A percentile compares a stretch with the other conserved stretches of the same genome.
Evolutionary conservation across 2,113 vertebrate species (phyloP).

Genomic region (Atlantisia rogersi): DNA sequence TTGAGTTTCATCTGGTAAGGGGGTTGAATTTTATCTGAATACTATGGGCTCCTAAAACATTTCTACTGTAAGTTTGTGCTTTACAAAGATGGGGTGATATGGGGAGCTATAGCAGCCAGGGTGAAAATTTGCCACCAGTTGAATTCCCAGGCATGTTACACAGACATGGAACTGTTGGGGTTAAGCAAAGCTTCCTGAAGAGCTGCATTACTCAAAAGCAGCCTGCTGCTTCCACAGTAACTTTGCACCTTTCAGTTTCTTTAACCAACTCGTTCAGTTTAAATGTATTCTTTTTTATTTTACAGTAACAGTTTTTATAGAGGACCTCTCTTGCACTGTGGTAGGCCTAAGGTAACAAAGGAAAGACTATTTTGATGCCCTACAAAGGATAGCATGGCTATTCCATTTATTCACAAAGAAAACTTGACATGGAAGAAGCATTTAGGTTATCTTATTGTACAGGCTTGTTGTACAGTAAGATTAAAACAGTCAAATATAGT

Average conservation of each 20-base stretch:
- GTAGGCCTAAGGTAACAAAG: neutral
- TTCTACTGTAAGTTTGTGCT: neutral
- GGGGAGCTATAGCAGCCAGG: neutral
- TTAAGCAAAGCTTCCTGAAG: neutral
- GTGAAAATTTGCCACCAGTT: neutral
- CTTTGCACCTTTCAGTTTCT: neutral
- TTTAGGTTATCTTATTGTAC: neutral
- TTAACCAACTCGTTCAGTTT: neutral
- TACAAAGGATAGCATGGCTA: neutral
- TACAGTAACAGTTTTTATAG: neutral
- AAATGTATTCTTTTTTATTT: neutral
- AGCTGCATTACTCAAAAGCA: neutral
- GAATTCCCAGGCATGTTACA: neutral
- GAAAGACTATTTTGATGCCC: neutral
- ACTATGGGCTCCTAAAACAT: too few species aligned
- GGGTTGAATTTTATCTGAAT: neutral
- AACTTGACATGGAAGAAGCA: neutral
- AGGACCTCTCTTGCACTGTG: neutral
- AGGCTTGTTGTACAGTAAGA: neutral
- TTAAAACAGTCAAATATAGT: slow-evolving; percentile 7
- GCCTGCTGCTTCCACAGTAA: neutral
- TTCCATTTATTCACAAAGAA: neutral
- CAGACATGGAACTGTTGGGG: neutral
- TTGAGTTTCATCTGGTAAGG: neutral
- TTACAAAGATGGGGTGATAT: neutral